Conservation (phyloP, 2,797 vertebrate genomes). For the Botia almorhae region DNA sequence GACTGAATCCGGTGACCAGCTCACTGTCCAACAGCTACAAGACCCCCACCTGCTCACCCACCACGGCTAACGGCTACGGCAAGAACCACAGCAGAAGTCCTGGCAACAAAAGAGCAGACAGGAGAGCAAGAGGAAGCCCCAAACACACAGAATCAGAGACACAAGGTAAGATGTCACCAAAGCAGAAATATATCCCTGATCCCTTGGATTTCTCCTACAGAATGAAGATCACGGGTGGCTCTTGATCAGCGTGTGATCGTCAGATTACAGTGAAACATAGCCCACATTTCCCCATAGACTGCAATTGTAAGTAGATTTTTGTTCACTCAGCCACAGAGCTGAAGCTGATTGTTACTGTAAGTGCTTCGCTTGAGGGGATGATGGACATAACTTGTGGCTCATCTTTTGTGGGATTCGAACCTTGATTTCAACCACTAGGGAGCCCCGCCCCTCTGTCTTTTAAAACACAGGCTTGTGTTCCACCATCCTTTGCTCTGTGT, state of each 20-base stretch:
- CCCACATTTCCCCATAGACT: too few relatives aligned
- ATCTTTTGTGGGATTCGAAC: not conserved
- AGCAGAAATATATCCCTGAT: too few relatives aligned
- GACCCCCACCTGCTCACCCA: slow-evolving; percentile 70
- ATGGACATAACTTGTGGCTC: not conserved
- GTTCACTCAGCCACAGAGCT: too few relatives aligned
- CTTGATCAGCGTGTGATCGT: too few relatives aligned
- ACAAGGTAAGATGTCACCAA: slow-evolving; percentile 41
- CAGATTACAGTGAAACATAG: too few relatives aligned
- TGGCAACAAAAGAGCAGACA: slow-evolving; percentile 56
- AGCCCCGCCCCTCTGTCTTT: not conserved
- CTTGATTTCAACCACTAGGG: not conserved
- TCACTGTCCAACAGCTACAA: slow-evolving; percentile 83
- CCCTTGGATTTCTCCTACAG: too few relatives aligned
- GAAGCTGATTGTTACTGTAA: too few relatives aligned
- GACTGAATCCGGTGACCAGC: slow-evolving; percentile 79
- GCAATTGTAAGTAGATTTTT: too few relatives aligned
- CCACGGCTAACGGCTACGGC: slow-evolving; percentile 80
- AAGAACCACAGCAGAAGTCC: slow-evolving; percentile 75
- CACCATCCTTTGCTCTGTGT: not conserved
- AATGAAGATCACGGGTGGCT: not conserved
- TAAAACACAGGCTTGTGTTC: not conserved
- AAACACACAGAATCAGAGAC: slow-evolving; percentile 56
- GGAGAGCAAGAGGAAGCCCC: slow-evolving; percentile 58
- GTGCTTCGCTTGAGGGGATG: not conserved